phyloP scores from a whole-genome alignment of 2,888 invertebrate species.

The Bhutanitis thaidina region DNA sequence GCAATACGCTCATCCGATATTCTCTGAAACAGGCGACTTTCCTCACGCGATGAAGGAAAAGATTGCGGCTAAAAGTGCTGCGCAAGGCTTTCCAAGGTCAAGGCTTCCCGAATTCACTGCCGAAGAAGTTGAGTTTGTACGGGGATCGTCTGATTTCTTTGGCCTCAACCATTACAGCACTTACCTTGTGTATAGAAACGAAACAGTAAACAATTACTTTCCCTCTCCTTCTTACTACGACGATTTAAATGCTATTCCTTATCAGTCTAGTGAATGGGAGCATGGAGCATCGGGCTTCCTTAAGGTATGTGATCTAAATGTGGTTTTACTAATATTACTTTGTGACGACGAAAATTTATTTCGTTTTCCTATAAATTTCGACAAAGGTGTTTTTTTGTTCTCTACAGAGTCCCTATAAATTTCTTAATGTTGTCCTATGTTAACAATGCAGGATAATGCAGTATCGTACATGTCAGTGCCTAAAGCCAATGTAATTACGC shows the following conservation, averaged over 20 bases:
- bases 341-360: too few relatives aligned
- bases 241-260: conserved; percentile 28
- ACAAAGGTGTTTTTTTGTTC: too few relatives aligned
- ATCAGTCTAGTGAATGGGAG: conserved; percentile 31
- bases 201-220: conserved; percentile 27
- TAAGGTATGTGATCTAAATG: conserved; percentile 22
- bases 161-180: conserved; percentile 83
- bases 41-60: conserved; percentile 79
- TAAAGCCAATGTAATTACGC: too few relatives aligned
- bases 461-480: too few relatives aligned
- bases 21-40: conserved; percentile 79
- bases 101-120: conserved; percentile 61
- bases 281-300: conserved; percentile 25
- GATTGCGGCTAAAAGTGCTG: conserved; percentile 72
- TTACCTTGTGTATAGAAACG: conserved; percentile 33
- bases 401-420: too few relatives aligned
- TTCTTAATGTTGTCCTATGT: too few relatives aligned
- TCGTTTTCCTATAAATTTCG: too few relatives aligned
- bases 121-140: conserved; percentile 49
- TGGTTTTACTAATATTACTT: too few relatives aligned
- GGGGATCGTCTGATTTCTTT: conserved; percentile 46
- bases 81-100: conserved; percentile 58
- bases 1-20: conserved; percentile 81
- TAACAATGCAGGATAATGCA: too few relatives aligned
- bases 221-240: conserved; percentile 34